phyloP scores from a whole-genome alignment of 2,888 invertebrate genomes.

The Chymomyza fuscimana region DNA sequence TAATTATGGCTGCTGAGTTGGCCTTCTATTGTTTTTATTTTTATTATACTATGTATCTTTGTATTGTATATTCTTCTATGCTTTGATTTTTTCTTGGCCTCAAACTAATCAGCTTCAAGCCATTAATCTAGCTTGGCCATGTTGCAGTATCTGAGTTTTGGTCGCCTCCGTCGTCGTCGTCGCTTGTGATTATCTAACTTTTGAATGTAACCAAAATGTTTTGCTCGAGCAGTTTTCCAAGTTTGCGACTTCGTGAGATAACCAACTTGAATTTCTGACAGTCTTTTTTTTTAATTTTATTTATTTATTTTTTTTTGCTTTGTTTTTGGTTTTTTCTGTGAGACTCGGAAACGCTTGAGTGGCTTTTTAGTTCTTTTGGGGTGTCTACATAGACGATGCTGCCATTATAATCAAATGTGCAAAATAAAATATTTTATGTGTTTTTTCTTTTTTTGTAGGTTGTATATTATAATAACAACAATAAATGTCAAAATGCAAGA shows the following conservation, averaged over 20 bases:
- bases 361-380: constrained; percentile 54
- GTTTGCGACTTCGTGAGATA: constrained; percentile 37
- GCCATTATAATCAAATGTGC: constrained; percentile 26
- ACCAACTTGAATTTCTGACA: constrained; percentile 64
- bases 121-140: constrained; percentile 65
- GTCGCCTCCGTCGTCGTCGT: constrained; percentile 1
- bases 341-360: constrained; percentile 52
- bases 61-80: neutral
- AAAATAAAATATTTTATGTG: constrained; percentile 43
- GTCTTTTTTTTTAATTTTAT: neutral
- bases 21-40: constrained; percentile 38
- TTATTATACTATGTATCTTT: constrained; percentile 5
- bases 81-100: constrained; percentile 49
- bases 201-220: constrained; percentile 47
- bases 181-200: constrained; percentile 63
- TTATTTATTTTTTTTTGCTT: neutral
- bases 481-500: neutral
- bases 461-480: neutral
- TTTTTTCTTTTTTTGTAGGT: neutral
- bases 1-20: constrained; percentile 54
- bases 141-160: constrained; percentile 11
- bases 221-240: constrained; percentile 54
- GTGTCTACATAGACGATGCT: constrained; percentile 11
- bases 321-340: neutral
- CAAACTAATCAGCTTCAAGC: constrained; percentile 72